phyloP scores from a whole-genome alignment of 2,797 vertebrate species.

The Selene dorsalis region DNA sequence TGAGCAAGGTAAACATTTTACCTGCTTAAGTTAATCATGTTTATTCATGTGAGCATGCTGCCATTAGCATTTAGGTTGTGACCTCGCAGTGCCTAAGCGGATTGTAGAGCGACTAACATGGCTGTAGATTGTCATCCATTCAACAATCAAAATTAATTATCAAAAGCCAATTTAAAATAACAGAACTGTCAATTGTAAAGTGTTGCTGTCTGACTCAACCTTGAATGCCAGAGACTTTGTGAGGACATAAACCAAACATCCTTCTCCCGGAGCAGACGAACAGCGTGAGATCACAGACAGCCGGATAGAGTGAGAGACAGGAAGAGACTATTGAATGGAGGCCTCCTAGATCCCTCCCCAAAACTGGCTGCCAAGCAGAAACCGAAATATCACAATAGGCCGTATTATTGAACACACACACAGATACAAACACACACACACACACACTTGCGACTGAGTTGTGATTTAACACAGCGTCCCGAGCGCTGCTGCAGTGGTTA shows the following conservation, averaged over 20 bases:
- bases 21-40: neutral
- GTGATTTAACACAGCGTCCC: conserved; percentile 68
- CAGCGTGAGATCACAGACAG: conserved; percentile 10
- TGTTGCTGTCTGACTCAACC: neutral
- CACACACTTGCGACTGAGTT: conserved; percentile 35
- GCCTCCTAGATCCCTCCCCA: neutral
- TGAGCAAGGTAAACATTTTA: neutral
- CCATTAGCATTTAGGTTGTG: too few species aligned
- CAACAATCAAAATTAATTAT: too few species aligned
- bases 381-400: conserved; percentile 17
- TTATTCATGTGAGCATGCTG: too few species aligned
- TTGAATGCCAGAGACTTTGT: conserved; percentile 2
- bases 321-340: conserved; percentile 19
- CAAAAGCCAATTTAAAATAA: neutral
- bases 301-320: conserved; percentile 1
- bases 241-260: neutral
- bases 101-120: too few species aligned
- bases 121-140: too few species aligned
- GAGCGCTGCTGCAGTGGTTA: conserved; percentile 80
- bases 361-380: conserved; percentile 16
- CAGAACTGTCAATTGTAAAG: neutral
- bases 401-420: conserved; percentile 9
- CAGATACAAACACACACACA: conserved; percentile 21
- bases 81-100: too few species aligned
- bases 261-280: conserved; percentile 13